These are phyloP conservation scores for Delphinapterus leucas DNA, from an alignment of 2,113 vertebrate species.

Conservation along the genomic window DNA sequence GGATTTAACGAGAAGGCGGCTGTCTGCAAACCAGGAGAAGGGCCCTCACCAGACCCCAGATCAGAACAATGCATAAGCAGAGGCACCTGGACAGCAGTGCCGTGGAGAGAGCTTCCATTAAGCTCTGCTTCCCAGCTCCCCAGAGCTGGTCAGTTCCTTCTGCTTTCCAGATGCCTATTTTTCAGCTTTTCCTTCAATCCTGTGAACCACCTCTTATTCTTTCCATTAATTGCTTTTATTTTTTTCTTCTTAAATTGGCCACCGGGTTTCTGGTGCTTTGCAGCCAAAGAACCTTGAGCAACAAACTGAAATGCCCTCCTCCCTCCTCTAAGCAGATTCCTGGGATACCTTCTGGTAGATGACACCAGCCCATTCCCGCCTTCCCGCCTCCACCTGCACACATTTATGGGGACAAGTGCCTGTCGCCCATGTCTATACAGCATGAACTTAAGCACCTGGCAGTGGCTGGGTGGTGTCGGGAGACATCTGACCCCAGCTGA, in stretches of 20 bases:
- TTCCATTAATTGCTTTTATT: background rate
- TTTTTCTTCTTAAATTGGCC: background rate
- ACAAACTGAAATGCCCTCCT: background rate
- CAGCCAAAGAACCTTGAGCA: background rate
- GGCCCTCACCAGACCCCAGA: background rate
- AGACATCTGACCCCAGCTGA: background rate
- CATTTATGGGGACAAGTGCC: accelerated
- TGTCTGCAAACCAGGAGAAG: background rate
- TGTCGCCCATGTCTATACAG: background rate
- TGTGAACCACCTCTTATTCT: background rate
- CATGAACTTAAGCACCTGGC: background rate
- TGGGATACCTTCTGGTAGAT: no score
- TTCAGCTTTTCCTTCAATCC: background rate
- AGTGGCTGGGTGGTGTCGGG: background rate
- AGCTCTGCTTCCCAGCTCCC: background rate
- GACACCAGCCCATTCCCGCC: background rate
- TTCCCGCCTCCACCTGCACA: background rate
- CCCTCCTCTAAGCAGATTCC: background rate
- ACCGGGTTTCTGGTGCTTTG: background rate
- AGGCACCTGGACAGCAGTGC: background rate
- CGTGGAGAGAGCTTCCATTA: background rate
- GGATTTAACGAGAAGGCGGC: accelerated
- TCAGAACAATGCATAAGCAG: background rate
- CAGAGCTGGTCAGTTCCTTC: accelerated
- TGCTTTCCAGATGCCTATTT: background rate